Base-by-base conservation (phyloP, 2,888 invertebrate species). In the Andrena trimmerana region DNA sequence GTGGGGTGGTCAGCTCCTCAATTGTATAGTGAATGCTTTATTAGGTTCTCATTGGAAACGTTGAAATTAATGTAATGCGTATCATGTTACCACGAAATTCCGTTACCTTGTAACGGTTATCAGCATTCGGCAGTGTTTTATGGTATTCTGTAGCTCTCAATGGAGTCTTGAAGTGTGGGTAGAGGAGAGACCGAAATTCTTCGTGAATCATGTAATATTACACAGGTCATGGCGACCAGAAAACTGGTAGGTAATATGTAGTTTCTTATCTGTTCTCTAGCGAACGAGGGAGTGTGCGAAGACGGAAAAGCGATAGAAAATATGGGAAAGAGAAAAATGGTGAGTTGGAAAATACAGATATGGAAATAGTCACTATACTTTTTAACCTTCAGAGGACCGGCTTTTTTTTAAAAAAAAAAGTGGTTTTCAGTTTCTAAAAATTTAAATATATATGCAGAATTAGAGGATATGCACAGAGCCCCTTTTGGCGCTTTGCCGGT, bases 11-110 rank as follows among this genome's bases (percentile, higher is more conserved):
- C n/a, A 36, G 20, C 48, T 24, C 42, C 13, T 68, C 52, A n/a
- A 33, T 68, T 33, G n/a, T 10, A 7, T 13, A 16, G 6, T 6
- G 36, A 20, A 29, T 69, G 36, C 33, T 62, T 75, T 24, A 70
- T 69, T 10, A 4, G 29, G 29, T 36, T 20, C 16, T 48, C n/a
- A 31, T 24, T 4, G 24, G 13, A 31, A 59, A 52, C 16, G 50
- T 5, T 24, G 66, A 31, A 67, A 10, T 48, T 31, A 54, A 24
- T 31, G 42, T 1, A n/a, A 27, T 42, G 42, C 42, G 27, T 76
- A 78, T 62, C 76, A 13, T 24, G 54, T 78, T 68, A 68, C 78
- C 52, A 54, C 13, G 42, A 10, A 62, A 42, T 31, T 63, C 76
- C 78, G 76, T 68, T 76, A 76, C 33, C 42, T 42, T 6, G 4